Base-by-base conservation (phyloP, 1,140 invertebrate species). In the Drosophila teissieri region DNA sequence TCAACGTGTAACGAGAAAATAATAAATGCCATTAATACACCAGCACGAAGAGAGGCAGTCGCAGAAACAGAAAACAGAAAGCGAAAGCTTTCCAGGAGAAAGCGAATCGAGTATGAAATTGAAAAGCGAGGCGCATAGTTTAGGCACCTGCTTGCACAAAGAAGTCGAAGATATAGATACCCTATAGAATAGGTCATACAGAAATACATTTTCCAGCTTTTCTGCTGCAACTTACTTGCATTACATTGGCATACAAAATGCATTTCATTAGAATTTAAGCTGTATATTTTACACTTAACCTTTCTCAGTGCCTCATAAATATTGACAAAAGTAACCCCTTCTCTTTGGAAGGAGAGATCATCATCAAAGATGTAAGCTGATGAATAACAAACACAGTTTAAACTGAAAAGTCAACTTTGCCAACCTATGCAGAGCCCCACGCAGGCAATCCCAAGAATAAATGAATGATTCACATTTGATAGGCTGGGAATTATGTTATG, bases 1-100 rank as follows among this genome's bases (percentile, higher is more conserved):
- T 90, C 84, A 89, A 89, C 80, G 85, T 85, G 80, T 89, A 89
- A 89, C 84, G 85, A 89, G 85, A 89, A 89, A 89, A 89, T 89
- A 89, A 89, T 89, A 89, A 89, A 89, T 89, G 85, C 86, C 74
- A 89, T 89, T 89, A 90, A 89, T 90, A 85, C 80, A 77, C 8
- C 11, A 36, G 72, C 14, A 34, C 77, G 72, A 49, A 44, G 2
- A 61, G 39, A 7, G 40, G 10, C n/a, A n/a, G n/a, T 8, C 42
- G 63, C 24, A 67, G 51, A 58, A 48, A 31, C 34, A 39, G 44
- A 51, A 19, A 19, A 2, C 19, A 2, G n/a, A 19, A 73, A 58
- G 54, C 34, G 78, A 78, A 76, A 75, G 73, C 77, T 65, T 61
- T 65, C 60, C 61, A 49, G 62, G 46, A 68, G 70, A 81, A 78